Percentiles rank a stretch among this genome's conserved stretches.
Evolutionary conservation across 2,113 vertebrate species (phyloP).

Genomic region (Corythoichthys haematopterus): DNA sequence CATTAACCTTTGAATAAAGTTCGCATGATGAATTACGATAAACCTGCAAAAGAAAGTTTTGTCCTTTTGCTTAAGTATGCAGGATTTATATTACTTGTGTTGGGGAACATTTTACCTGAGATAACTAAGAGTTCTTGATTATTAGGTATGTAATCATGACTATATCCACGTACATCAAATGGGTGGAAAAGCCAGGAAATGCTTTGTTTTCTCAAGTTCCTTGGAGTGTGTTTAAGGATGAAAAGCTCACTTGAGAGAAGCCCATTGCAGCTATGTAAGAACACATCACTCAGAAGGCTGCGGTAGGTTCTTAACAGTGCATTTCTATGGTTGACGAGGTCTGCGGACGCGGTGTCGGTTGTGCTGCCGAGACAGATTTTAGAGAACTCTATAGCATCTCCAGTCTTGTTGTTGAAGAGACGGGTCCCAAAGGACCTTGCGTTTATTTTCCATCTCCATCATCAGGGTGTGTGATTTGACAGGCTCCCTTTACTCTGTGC

Average conservation of each 20-base stretch:
- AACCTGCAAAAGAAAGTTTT: slow-evolving; percentile 79
- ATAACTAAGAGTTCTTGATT: too few species aligned
- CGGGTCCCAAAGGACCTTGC: slow-evolving; percentile 66
- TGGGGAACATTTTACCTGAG: not conserved
- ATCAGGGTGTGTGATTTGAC: slow-evolving; percentile 74
- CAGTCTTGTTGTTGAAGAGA: slow-evolving; percentile 55
- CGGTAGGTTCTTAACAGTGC: slow-evolving; percentile 54
- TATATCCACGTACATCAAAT: not conserved
- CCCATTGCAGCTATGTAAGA: slow-evolving; percentile 45
- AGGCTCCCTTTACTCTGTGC: slow-evolving; percentile 67
- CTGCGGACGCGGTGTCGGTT: slow-evolving; percentile 47
- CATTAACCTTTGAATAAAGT: slow-evolving; percentile 76
- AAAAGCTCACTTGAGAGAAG: slow-evolving; percentile 53
- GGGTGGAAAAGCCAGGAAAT: slow-evolving; percentile 12
- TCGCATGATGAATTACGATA: slow-evolving; percentile 79
- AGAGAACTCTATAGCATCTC: slow-evolving; percentile 73
- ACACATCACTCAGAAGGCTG: slow-evolving; percentile 40
- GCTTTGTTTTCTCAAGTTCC: slow-evolving; percentile 38
- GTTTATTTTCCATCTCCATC: slow-evolving; percentile 79
- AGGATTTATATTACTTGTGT: not conserved
- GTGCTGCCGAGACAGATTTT: slow-evolving; percentile 61
- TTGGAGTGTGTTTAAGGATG: slow-evolving; percentile 41
- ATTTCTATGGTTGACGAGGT: slow-evolving; percentile 70
- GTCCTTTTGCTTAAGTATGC: slow-evolving; percentile 30
- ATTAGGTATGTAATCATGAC: not conserved